Percentiles rank a stretch among this genome's conserved stretches.
Evolutionary conservation across 2,888 invertebrate species (phyloP).

Genomic region (Microplitis manilae): DNA sequence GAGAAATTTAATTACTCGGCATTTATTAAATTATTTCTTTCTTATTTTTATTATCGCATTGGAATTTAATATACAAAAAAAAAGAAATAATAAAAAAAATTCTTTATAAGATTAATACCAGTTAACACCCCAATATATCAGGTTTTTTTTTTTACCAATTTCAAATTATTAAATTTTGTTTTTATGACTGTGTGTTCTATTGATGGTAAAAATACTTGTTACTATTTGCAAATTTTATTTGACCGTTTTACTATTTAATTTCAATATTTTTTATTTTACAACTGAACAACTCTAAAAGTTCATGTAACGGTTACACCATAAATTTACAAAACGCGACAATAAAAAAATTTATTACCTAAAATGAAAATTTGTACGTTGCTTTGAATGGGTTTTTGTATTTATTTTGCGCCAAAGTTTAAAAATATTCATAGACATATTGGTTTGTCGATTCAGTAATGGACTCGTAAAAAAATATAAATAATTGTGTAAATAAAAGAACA

Average conservation of each 20-base stretch:
- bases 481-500: not conserved
- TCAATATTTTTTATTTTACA: not conserved
- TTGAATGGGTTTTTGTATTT: not conserved
- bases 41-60: not conserved
- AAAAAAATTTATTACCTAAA: not conserved
- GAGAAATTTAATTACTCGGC: not conserved
- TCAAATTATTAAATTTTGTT: not conserved
- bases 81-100: too few relatives aligned
- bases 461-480: not conserved
- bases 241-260: conserved; percentile 10
- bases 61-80: not conserved
- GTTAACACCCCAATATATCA: too few relatives aligned
- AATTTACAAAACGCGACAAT: not conserved
- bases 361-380: not conserved
- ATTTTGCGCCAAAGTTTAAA: not conserved
- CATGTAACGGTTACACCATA: conserved; percentile 10
- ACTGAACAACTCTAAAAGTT: not conserved
- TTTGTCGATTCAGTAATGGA: not conserved
- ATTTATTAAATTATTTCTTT: not conserved
- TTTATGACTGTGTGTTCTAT: not conserved
- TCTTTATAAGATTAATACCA: too few relatives aligned
- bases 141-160: not conserved
- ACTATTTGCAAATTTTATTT: not conserved
- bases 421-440: not conserved
- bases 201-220: not conserved